Base-by-base conservation (phyloP, 2,113 vertebrate species). In the Pseudolaguvia tuberculata region DNA sequence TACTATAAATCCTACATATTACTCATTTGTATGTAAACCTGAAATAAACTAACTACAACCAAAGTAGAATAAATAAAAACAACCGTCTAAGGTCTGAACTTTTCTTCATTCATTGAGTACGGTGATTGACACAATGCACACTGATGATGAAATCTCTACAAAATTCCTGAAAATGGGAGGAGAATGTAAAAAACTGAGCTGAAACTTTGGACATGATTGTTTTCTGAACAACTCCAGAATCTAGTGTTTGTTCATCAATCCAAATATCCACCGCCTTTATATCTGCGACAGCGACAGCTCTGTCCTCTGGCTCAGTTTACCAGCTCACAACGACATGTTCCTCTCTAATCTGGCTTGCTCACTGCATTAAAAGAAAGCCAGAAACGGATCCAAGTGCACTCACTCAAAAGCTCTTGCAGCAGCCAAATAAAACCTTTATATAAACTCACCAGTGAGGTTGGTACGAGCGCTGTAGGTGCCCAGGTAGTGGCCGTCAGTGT, bases 361-460 rank as follows among this genome's bases (percentile, higher is more conserved):
- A 47, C n/a, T 10, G 11, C 1, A 13, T 6, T 21, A 2, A 10
- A 42, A n/a, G 12, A 14, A 15, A 25, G 21, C 15, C 13, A 1
- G 42, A 5, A 25, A 25, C 14, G 45, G 39, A 21, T 4, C 2
- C 15, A 8, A 48, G 12, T 17, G 21, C 1, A 23, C 45, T 45
- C 61, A 8, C 61, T 45, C 11, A 21, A 23, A 65, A 2, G 11
- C 35, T 63, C 18, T 39, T 0, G 20, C 14, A 58, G 14, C 20
- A 7, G 20, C 31, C 1, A 8, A 67, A 50, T 42, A 14, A 63
- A 27, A 65, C 23, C 10, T 4, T 5, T 10, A 23, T 13, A 1
- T 18, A 27, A 47, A 86, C 93, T 94, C 86, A 98, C 95, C 95
- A 10, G 93, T 91, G 9, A 97, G 90, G 88, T 93, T 92, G 86